Conservation (phyloP, 2,797 vertebrate genomes). For the Muraenolepis orangiensis region DNA sequence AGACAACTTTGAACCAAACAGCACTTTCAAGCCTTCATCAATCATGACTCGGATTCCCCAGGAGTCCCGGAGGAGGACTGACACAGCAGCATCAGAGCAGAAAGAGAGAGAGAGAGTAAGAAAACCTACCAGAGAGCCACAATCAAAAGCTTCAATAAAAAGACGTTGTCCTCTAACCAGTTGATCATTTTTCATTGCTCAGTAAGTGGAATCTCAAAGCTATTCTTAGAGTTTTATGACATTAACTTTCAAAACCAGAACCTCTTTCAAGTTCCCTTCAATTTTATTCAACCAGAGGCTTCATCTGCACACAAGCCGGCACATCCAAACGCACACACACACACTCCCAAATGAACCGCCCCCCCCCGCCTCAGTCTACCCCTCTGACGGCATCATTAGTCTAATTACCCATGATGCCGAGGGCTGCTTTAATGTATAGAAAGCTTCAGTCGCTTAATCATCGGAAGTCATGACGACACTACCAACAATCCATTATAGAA, state of each 20-base stretch:
- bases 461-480: conserved; percentile 43
- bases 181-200: conserved; percentile 34
- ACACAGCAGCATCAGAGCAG: conserved; percentile 31
- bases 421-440: conserved; percentile 65
- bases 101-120: conserved; percentile 25
- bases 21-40: conserved; percentile 67
- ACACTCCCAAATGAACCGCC: conserved; percentile 52
- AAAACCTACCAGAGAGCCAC: conserved; percentile 25
- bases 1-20: conserved; percentile 66
- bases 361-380: conserved; percentile 58
- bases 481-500: conserved; percentile 46
- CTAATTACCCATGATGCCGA: conserved; percentile 72
- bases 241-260: conserved; percentile 48
- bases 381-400: conserved; percentile 70
- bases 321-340: conserved; percentile 8
- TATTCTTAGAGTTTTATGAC: conserved; percentile 46
- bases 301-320: conserved; percentile 22
- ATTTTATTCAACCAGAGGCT: conserved; percentile 48
- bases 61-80: conserved; percentile 50
- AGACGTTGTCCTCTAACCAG: conserved; percentile 37
- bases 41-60: conserved; percentile 58
- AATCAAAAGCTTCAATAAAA: conserved; percentile 49
- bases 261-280: conserved; percentile 53
- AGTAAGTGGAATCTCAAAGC: conserved; percentile 38
- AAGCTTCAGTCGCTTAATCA: conserved; percentile 65